Evolutionary conservation across 2,888 invertebrate species (phyloP), one percentile per base, ranked within the genome.

Genomic region (Hoplodrina blanda): DNA sequence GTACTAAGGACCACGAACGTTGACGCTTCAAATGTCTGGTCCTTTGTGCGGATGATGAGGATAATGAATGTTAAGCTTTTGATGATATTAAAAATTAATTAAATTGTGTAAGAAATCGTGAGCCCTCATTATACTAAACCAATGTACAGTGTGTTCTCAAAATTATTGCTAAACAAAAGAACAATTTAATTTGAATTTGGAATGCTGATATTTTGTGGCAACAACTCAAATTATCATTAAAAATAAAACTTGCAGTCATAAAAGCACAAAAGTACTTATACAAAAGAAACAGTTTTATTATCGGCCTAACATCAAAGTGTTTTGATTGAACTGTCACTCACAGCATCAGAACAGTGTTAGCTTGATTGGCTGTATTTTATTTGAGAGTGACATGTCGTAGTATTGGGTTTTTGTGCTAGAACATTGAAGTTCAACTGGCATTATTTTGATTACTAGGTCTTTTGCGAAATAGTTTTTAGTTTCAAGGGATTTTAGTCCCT

Each of bases 311-410:
- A 70, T 49, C 56, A 53, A 70, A 76, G 55, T 53, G 71, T 46
- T 64, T 13, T 76, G 75, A 76, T 75, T 61, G 60, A 52, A 49
- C 70, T 60, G 74, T 70, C 64, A 63, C 25, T 76, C 76, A 70
- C 20, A 30, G 2, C 55, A 17, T 4, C 33, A 50, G 30, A 44
- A 41, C 49, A 25, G 54, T 63, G 50, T 62, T 59, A 44, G 70
- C 56, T 53, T 55, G 64, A 76, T 7, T 76, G 53, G 15, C 56
- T 33, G 25, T 44, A 61, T 57, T 55, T 55, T 69, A 13, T 41
- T 53, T 56, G 30, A 11, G 6, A 61, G 41, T 61, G 46, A 53
- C 44, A 11, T 49, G 49, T 37, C 37, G 15, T 46, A 46, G 30
- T n/a, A n/a, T 52, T 57, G 30, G 20, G 20, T 56, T 30, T 41